phyloP scores from a whole-genome alignment of 1,140 invertebrate species.

The Cheumatopsyche charites region DNA sequence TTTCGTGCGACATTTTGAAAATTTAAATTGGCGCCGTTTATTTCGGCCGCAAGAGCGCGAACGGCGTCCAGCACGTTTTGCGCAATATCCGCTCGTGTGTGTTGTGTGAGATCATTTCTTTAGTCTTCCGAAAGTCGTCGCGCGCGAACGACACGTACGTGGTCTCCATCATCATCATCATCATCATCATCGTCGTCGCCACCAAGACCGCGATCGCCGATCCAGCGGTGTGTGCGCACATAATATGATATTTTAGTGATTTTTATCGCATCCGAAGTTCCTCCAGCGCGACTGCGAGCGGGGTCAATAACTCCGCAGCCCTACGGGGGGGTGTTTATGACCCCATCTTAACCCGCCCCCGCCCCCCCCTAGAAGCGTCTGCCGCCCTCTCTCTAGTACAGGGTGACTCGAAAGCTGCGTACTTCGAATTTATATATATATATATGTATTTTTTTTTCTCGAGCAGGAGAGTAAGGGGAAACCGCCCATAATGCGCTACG shows the following conservation, averaged over 20 bases:
- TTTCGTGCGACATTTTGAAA: too few relatives aligned
- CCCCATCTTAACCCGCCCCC: not conserved
- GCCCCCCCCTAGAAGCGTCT: not conserved
- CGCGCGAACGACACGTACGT: not conserved
- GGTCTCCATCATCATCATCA: not conserved
- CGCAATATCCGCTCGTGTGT: constrained; percentile 23
- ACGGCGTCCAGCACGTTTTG: not conserved
- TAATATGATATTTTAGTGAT: not conserved
- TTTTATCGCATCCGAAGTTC: not conserved
- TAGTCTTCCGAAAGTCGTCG: constrained; percentile 21
- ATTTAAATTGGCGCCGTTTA: not conserved
- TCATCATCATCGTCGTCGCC: too few relatives aligned
- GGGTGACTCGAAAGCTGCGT: not conserved
- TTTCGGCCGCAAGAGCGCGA: too few relatives aligned
- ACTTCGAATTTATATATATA: not conserved
- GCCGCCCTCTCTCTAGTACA: not conserved
- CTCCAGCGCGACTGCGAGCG: not conserved
- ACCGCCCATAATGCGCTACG: not conserved
- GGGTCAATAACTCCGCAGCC: constrained; percentile 10
- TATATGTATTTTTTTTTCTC: not conserved
- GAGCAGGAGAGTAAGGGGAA: not conserved
- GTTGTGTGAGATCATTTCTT: constrained; percentile 23
- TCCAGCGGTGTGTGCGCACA: too few relatives aligned
- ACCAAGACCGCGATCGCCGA: too few relatives aligned
- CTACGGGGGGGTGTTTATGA: constrained; percentile 21